Base-by-base conservation (phyloP, 2,888 invertebrate genomes). In the Oligia fasciuncula region DNA sequence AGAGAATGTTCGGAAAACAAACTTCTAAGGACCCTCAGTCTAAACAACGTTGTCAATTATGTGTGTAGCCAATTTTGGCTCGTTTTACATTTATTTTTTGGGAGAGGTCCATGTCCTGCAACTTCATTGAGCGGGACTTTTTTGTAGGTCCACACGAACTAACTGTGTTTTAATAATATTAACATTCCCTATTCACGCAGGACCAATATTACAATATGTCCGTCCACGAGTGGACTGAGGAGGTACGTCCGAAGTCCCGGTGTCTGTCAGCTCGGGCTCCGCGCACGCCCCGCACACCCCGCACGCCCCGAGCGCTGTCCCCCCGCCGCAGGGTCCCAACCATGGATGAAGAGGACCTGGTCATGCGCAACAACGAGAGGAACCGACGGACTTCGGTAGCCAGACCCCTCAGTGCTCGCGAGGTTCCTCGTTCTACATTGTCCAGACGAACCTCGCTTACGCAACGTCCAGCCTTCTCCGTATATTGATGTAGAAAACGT, bases 381-480 rank as follows among this genome's bases (percentile, higher is more conserved):
- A 95, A 94, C 91, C 89, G 94, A 2, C 94, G 95, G 14, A 91
- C 93, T 46, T 94, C 95, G 0, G 90, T 92, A 51, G 93, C 92
- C 0, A 90, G 96, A 51, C 95, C 95, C 0, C 91, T 92, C 51
- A 96, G 93, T 81, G 96, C 96, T 0, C 93, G 96, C 49, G 96
- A 94, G 3, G 93, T 94, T 2, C 93, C 93, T 0, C 91, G 93
- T 43, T 93, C 95, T 0, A 91, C 92, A 0, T 94, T 94, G 83
- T 94, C 95, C 0, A 90, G 96, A 46, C 94, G 96, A 73, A 91
- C 95, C 1, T 94, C 96, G 1, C 89, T 96, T 67, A 92, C 95
- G n/a, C 95, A 95, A 76, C 93, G 97, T 43, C 97, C 97, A 0
- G 96, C 97, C 23, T 97, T 97, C 83, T 94, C 96, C 40, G 91